Evolutionary conservation across 53 echinoderm and acorn worm species (phyloP).

Genomic region (Stichopus horrens): DNA sequence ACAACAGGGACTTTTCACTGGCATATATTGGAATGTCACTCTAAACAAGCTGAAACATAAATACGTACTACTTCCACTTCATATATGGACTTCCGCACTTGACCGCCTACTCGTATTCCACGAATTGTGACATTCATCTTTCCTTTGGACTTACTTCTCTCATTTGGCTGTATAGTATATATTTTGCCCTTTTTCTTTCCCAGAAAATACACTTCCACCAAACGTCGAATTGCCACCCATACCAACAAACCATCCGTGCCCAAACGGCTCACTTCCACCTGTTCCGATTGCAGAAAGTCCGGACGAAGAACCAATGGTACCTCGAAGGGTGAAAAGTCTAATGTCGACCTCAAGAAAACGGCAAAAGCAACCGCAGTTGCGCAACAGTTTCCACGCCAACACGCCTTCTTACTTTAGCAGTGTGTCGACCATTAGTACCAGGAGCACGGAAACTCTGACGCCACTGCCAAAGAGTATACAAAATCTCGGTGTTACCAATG

Average conservation of each 20-base stretch:
- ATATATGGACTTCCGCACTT: too few species aligned
- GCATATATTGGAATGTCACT: too few species aligned
- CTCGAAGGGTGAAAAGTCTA: constrained; percentile 44
- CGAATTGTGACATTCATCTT: too few species aligned
- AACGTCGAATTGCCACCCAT: constrained; percentile 29
- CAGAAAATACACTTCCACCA: constrained; percentile 31
- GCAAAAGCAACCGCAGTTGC: constrained; percentile 12
- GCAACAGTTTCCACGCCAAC: constrained; percentile 40
- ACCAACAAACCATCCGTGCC: constrained; percentile 5
- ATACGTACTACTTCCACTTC: too few species aligned
- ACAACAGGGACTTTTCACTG: too few species aligned
- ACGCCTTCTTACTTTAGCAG: constrained; percentile 37
- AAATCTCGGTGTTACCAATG: constrained; percentile 41
- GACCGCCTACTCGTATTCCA: too few species aligned
- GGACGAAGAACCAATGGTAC: constrained; percentile 28
- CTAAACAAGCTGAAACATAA: too few species aligned
- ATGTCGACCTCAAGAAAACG: constrained; percentile 31
- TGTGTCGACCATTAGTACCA: constrained; percentile 27
- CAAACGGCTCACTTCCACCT: constrained; percentile 31
- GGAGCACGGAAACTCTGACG: constrained; percentile 40
- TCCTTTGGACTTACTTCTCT: too few species aligned
- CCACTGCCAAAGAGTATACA: constrained; percentile 44
- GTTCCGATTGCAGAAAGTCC: neutral
- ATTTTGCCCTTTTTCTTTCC: neutral
- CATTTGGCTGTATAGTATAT: too few species aligned